phyloP scores from a whole-genome alignment of 2,888 invertebrate genomes.

The Nebria brevicollis region DNA sequence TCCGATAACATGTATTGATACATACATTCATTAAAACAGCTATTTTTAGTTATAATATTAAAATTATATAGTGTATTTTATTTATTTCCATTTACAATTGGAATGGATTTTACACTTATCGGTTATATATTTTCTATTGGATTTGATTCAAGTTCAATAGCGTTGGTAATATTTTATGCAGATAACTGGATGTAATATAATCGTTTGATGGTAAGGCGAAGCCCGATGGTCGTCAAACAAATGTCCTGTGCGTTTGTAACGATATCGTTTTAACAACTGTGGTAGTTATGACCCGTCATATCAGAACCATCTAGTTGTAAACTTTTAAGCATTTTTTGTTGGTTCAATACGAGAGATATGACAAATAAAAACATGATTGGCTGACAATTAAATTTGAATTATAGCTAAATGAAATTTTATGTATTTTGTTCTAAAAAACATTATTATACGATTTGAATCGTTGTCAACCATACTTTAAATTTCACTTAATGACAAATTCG shows the following conservation, averaged over 20 bases:
- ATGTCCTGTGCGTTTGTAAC: not conserved
- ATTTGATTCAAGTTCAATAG: not conserved
- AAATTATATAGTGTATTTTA: too few relatives aligned
- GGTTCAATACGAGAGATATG: not conserved
- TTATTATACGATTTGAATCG: too few relatives aligned
- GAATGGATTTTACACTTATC: too few relatives aligned
- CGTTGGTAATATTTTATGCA: not conserved
- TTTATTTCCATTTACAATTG: too few relatives aligned
- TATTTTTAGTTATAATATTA: too few relatives aligned
- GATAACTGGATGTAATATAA: not conserved
- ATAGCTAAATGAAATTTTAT: not conserved
- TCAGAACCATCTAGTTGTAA: not conserved
- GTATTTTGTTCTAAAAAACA: not conserved
- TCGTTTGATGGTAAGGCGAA: not conserved
- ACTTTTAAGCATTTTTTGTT: constrained; percentile 3
- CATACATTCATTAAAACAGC: too few relatives aligned
- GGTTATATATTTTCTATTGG: not conserved
- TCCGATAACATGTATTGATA: too few relatives aligned
- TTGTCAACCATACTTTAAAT: too few relatives aligned
- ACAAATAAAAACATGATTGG: constrained; percentile 3
- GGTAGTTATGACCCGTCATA: not conserved
- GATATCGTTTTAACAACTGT: not conserved
- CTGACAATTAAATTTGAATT: constrained; percentile 8
- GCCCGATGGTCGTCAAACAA: not conserved
- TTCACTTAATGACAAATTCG: too few relatives aligned